phyloP scores from a whole-genome alignment of 2,797 vertebrate species.

The Smutsia gigantea region DNA sequence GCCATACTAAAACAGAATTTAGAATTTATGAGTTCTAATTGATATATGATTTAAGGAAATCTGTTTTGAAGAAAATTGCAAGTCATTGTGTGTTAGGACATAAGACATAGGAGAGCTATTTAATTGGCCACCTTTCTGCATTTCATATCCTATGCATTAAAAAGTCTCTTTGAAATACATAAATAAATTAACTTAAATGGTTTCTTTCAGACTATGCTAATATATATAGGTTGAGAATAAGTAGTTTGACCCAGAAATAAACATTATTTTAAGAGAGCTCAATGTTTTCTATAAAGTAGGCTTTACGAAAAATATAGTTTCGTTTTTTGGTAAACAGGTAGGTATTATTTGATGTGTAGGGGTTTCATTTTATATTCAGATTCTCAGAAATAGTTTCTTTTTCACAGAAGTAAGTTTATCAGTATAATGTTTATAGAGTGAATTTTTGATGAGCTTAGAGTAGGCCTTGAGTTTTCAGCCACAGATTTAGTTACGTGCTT shows the following conservation, averaged over 20 bases:
- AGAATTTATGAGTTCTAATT: neutral
- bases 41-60: neutral
- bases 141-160: neutral
- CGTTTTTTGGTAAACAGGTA: neutral
- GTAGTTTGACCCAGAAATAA: neutral
- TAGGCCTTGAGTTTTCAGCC: neutral
- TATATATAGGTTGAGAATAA: neutral
- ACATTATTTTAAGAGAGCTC: constrained; percentile 2
- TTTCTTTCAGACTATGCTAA: neutral
- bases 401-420: neutral
- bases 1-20: neutral
- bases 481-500: neutral
- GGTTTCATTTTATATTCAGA: constrained; percentile 30
- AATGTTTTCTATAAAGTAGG: constrained; percentile 30
- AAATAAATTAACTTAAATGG: constrained; percentile 22
- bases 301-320: constrained; percentile 17
- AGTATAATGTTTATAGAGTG: neutral
- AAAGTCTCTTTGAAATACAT: neutral
- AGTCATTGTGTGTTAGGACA: neutral
- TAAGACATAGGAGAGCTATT: constrained; percentile 14
- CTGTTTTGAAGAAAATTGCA: neutral
- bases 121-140: neutral
- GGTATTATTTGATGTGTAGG: constrained; percentile 20
- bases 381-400: constrained; percentile 46
- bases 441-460: neutral